phyloP scores from a whole-genome alignment of 23 tunicate species.

The Corella eumyota region DNA sequence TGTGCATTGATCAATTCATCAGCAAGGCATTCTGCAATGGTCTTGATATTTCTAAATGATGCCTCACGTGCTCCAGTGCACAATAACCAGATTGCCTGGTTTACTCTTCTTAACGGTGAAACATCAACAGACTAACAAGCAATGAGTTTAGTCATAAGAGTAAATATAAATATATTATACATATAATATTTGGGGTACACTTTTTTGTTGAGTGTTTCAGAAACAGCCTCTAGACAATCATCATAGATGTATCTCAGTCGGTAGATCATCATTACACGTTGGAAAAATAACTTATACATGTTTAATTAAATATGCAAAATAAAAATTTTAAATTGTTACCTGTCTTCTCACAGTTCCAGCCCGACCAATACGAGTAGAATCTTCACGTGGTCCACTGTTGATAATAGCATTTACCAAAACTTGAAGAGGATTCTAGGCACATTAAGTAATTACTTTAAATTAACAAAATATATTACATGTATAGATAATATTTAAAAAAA shows the following conservation, averaged over 20 bases:
- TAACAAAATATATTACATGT: neutral
- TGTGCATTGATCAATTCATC: slow-evolving; percentile 95
- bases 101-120: slow-evolving; percentile 96
- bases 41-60: slow-evolving; percentile 96
- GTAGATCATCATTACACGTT: too few relatives aligned
- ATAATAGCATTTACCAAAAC: slow-evolving; percentile 90
- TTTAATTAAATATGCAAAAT: too few relatives aligned
- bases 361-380: slow-evolving; percentile 97
- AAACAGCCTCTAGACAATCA: too few relatives aligned
- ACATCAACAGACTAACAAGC: slow-evolving; percentile 97
- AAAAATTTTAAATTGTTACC: too few relatives aligned
- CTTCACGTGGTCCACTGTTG: slow-evolving; percentile 98
- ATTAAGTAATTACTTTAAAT: neutral
- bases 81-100: slow-evolving; percentile 97
- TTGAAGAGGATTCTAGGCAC: slow-evolving; percentile 67
- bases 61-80: slow-evolving; percentile 96
- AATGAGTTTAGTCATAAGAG: too few relatives aligned
- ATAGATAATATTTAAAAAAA: neutral
- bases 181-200: too few relatives aligned
- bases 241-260: too few relatives aligned
- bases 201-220: too few relatives aligned
- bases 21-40: slow-evolving; percentile 96
- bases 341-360: slow-evolving; percentile 95
- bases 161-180: too few relatives aligned
- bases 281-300: too few relatives aligned